These are phyloP conservation scores for Hyposoter dolosus DNA, from an alignment of 2,888 invertebrate species.

Conservation along the genomic window DNA sequence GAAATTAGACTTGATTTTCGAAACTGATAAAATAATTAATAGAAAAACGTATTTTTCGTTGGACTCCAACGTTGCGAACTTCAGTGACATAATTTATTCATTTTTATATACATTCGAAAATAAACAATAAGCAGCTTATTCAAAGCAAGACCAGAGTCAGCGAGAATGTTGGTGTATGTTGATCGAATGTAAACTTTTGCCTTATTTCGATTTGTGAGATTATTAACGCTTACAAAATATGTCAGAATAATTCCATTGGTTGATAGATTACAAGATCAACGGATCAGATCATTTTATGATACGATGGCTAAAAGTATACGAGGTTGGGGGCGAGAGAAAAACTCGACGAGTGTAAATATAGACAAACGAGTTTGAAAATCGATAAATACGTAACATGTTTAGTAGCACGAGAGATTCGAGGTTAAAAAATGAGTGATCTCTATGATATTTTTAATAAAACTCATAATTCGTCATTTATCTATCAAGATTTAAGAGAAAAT, in stretches of 20 bases:
- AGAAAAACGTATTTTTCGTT: too few relatives aligned
- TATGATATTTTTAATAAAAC: background rate
- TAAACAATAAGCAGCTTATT: too few relatives aligned
- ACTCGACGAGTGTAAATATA: background rate
- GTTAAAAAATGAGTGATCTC: background rate
- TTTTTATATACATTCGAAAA: too few relatives aligned
- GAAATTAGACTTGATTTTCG: too few relatives aligned
- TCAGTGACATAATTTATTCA: too few relatives aligned
- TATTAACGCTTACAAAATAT: background rate
- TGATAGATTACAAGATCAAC: conserved; percentile 15
- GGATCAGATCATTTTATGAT: background rate
- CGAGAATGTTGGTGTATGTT: background rate
- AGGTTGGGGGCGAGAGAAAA: background rate
- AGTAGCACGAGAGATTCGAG: background rate
- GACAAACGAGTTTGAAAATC: conserved; percentile 3
- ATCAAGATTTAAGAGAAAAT: background rate
- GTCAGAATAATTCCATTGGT: conserved; percentile 5
- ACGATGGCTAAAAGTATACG: background rate
- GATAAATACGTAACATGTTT: background rate
- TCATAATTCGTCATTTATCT: background rate
- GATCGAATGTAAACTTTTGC: background rate
- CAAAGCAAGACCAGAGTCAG: too few relatives aligned
- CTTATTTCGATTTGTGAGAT: background rate
- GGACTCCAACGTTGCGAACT: too few relatives aligned
- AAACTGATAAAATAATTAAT: too few relatives aligned